Percentiles rank a stretch among this genome's conserved stretches.
Evolutionary conservation across 2,113 vertebrate genomes (phyloP).

Genomic region (Prunella fulvescens): DNA sequence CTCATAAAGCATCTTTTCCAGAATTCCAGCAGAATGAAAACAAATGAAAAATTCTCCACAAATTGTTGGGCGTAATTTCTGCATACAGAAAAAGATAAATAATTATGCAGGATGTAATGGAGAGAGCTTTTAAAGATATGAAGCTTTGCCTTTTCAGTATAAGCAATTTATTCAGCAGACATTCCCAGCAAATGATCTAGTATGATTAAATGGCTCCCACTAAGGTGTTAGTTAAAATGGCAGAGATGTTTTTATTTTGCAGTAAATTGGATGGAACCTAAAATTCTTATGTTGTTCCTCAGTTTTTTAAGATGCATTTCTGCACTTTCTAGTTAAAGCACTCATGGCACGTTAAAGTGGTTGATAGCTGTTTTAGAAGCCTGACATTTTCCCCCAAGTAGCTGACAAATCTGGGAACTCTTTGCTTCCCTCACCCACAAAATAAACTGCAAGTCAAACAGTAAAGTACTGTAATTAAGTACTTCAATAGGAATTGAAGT

Average conservation of each 20-base stretch:
- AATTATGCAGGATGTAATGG: neutral
- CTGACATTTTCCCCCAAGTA: neutral
- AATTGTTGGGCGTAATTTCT: neutral
- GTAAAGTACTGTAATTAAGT: neutral
- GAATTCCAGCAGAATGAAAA: neutral
- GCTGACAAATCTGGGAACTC: neutral
- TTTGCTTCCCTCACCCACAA: neutral
- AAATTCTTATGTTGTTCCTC: neutral
- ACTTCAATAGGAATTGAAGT: neutral
- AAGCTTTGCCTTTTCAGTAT: neutral
- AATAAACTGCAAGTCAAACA: neutral
- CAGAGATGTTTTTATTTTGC: neutral
- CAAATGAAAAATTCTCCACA: neutral
- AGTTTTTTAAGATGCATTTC: neutral
- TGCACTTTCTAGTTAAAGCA: neutral
- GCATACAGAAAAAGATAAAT: neutral
- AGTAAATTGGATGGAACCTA: neutral
- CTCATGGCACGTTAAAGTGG: neutral
- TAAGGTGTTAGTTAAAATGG: neutral
- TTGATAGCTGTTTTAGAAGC: neutral
- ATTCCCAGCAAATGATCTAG: neutral
- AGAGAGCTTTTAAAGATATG: neutral
- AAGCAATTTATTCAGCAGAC: neutral
- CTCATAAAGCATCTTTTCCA: neutral
- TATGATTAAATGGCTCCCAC: neutral